Conservation (phyloP, 2,113 vertebrate species). For the Thinocorus orbignyianus region DNA sequence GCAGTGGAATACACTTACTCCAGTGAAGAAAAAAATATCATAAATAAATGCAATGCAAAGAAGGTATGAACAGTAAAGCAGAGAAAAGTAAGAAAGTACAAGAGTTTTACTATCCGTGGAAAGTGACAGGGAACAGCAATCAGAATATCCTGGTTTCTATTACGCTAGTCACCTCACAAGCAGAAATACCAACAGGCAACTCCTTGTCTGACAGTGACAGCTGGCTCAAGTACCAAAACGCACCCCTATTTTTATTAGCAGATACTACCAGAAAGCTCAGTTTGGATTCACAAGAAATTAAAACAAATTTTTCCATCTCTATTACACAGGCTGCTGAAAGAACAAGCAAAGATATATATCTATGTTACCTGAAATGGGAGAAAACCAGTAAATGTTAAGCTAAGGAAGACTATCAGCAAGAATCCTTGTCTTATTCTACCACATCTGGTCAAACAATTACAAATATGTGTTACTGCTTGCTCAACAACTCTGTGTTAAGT, state of each 20-base stretch:
- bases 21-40: neutral
- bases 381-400: neutral
- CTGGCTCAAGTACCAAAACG: constrained; percentile 51
- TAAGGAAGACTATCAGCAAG: neutral
- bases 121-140: neutral
- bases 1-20: neutral
- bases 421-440: neutral
- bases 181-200: constrained; percentile 14
- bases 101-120: neutral
- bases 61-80: neutral
- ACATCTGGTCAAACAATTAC: neutral
- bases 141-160: neutral
- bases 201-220: constrained; percentile 63
- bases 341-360: neutral
- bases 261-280: constrained; percentile 38
- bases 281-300: neutral
- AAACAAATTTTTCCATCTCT: neutral
- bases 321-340: neutral
- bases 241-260: constrained; percentile 53
- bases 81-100: neutral
- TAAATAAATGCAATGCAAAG: neutral
- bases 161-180: neutral
- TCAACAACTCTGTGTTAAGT: neutral
- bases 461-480: neutral
- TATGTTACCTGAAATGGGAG: neutral